Percentiles rank a stretch among this genome's conserved stretches.
phyloP scores from a whole-genome alignment of 2,113 vertebrate genomes.

The Vombatus ursinus region DNA sequence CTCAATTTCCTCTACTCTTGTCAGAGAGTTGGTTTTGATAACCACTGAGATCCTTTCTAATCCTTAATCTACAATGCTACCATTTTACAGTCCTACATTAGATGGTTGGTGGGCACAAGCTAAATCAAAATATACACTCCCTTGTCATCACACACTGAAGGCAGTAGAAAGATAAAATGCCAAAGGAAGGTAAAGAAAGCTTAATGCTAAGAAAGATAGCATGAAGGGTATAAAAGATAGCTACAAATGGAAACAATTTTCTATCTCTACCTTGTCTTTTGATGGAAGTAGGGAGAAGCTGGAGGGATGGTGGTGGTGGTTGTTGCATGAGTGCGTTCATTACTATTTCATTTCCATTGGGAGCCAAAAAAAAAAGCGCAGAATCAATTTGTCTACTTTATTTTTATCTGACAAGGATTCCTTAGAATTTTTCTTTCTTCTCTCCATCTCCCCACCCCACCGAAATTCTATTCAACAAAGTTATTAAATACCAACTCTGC shows the following conservation, averaged over 20 bases:
- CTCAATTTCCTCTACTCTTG: background rate
- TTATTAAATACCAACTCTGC: background rate
- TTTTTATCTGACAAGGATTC: too few species aligned
- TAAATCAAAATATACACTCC: background rate
- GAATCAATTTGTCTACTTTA: background rate
- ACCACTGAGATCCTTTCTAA: background rate
- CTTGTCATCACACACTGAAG: background rate
- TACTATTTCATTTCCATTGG: background rate
- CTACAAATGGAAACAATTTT: background rate
- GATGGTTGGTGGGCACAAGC: background rate
- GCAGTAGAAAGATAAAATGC: conserved; percentile 21
- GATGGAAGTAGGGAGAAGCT: background rate
- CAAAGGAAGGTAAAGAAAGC: background rate
- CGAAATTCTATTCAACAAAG: background rate
- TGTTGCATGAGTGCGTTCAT: background rate
- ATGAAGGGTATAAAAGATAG: background rate
- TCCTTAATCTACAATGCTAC: background rate
- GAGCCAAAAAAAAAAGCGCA: background rate
- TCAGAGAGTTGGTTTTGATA: background rate
- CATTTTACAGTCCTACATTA: background rate
- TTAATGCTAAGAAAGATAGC: background rate
- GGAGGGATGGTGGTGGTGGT: background rate
- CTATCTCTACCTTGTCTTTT: background rate
- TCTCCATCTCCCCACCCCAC: too few species aligned
- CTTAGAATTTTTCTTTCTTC: too few species aligned